Base-by-base conservation (phyloP, 2,888 invertebrate species). In the Cordilura impudica region DNA sequence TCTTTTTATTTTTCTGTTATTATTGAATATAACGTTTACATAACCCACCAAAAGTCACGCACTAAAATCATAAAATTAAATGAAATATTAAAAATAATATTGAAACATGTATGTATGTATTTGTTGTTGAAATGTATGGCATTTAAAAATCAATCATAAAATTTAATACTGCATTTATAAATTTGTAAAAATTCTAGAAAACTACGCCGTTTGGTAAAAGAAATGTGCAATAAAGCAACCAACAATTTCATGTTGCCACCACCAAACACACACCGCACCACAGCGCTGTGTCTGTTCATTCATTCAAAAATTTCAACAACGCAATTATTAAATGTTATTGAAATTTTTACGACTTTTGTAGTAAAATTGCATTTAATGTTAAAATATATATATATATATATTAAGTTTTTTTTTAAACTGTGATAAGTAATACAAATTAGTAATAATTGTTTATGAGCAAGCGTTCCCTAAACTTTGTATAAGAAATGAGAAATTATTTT, bases 101-200 rank as follows among this genome's bases (percentile, higher is more conserved):
- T 47, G 31, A 58, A 58, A 10, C 43, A 29, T 35, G 43, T 47
- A n/a, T n/a, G n/a, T n/a, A n/a, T n/a, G n/a, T n/a, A n/a, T n/a
- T n/a, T 14, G 47, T 60, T 45, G 14, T 31, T 14, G 2, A 47
- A 74, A 54, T 65, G 75, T 72, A 67, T 71, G 70, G 43, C 47
- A 69, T 35, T 80, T 75, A 43, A 35, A 76, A 82, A 74, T 70
- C 79, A 78, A 65, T 76, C 66, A 63, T 58, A 72, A 83, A 84
- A 84, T 84, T 82, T 53, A 82, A 82, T 47, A 76, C 56, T 72
- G 76, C 73, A 51, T 63, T 70, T 77, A 72, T 81, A 81, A 81
- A 78, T 82, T 78, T 60, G 75, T 69, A 85, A 78, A 84, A 56
- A 35, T 35, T 39, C 21, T 58, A 58, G 7, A 21, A 35, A 26